A percentile compares a stretch with the other conserved stretches of the same genome.
phyloP scores from a whole-genome alignment of 1,140 invertebrate genomes.

The Gryllus bimaculatus region DNA sequence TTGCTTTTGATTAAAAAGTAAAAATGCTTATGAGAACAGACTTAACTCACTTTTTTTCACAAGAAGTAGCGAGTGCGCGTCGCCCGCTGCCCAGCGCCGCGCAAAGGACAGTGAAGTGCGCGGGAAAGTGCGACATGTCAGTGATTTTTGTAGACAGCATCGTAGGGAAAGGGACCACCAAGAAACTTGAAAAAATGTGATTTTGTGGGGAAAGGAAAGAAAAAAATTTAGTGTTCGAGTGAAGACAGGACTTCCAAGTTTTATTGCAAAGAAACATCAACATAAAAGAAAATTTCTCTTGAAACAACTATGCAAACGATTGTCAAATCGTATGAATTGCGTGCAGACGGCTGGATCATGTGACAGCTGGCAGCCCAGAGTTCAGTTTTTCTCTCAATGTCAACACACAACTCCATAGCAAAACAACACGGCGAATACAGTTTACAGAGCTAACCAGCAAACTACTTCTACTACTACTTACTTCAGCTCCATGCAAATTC shows the following conservation, averaged over 20 bases:
- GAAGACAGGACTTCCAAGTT: conserved; percentile 19
- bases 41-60: conserved; percentile 12
- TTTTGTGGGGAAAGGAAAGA: conserved; percentile 13
- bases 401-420: conserved; percentile 14
- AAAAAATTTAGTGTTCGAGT: conserved; percentile 9
- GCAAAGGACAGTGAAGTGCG: neutral
- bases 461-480: neutral
- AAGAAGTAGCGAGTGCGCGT: conserved; percentile 8
- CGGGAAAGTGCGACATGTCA: neutral
- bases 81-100: neutral
- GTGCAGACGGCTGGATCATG: conserved; percentile 18
- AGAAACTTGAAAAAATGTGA: conserved; percentile 16
- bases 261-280: conserved; percentile 1
- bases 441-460: conserved; percentile 26
- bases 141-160: neutral
- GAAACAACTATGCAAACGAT: conserved; percentile 7
- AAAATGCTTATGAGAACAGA: conserved; percentile 24
- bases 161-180: conserved; percentile 9
- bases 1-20: conserved; percentile 27
- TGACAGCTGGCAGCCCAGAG: conserved; percentile 15
- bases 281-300: conserved; percentile 11
- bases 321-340: conserved; percentile 13
- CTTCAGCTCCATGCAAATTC: neutral
- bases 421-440: conserved; percentile 26
- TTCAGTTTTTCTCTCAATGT: conserved; percentile 4